Evolutionary conservation across 2,888 invertebrate species (phyloP).

Genomic region (Chrysolina oricalcia): DNA sequence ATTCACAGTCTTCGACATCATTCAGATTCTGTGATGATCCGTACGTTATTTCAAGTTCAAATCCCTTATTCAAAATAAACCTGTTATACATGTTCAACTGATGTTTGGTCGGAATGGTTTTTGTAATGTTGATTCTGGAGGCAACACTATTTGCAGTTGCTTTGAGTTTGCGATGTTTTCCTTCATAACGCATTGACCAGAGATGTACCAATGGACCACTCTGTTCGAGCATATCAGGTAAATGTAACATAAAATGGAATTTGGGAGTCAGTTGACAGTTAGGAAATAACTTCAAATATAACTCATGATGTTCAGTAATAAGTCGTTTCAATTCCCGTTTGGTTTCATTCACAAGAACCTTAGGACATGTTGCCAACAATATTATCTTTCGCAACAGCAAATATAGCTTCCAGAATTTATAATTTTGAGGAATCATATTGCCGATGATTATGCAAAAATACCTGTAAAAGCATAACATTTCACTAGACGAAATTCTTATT

Average conservation of each 20-base stretch:
- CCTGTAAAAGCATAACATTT: slow-evolving; percentile 22
- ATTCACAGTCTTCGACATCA: too few species aligned
- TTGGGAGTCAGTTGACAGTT: slow-evolving; percentile 27
- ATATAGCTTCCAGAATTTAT: slow-evolving; percentile 20
- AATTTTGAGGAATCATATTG: background rate
- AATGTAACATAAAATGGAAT: slow-evolving; percentile 34
- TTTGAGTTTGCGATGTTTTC: slow-evolving; percentile 36
- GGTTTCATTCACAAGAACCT: background rate
- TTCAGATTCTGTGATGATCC: too few species aligned
- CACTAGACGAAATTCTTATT: slow-evolving; percentile 20
- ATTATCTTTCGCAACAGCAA: slow-evolving; percentile 19
- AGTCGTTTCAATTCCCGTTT: background rate
- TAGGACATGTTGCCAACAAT: background rate
- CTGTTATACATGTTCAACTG: slow-evolving; percentile 20
- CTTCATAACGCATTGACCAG: slow-evolving; percentile 35
- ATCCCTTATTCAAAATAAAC: slow-evolving; percentile 1
- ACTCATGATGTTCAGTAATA: slow-evolving; percentile 24
- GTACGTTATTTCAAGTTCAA: background rate
- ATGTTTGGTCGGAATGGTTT: slow-evolving; percentile 30
- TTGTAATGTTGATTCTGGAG: slow-evolving; percentile 26
- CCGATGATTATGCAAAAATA: slow-evolving; percentile 20
- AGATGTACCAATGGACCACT: slow-evolving; percentile 26
- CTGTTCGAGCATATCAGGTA: slow-evolving; percentile 29
- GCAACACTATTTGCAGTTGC: slow-evolving; percentile 21
- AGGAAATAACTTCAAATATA: slow-evolving; percentile 31